These are phyloP conservation scores for Setophaga petechia DNA, from an alignment of 2,113 vertebrate genomes.

Conservation along the genomic window DNA sequence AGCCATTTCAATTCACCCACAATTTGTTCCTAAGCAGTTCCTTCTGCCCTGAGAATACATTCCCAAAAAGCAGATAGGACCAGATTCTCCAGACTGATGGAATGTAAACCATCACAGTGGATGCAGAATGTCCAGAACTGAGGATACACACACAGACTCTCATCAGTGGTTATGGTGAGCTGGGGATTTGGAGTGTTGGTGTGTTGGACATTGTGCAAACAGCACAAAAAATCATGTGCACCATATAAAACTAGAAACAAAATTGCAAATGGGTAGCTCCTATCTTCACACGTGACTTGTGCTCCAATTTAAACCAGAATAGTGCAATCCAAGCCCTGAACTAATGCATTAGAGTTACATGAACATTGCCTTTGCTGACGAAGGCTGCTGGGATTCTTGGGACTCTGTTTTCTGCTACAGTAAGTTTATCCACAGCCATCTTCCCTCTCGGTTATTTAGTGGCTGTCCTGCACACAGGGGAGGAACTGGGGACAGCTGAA, in stretches of 20 bases:
- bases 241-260: neutral
- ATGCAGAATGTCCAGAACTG: fast-evolving
- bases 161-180: neutral
- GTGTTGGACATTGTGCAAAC: neutral
- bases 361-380: neutral
- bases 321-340: neutral
- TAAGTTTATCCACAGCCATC: neutral
- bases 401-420: neutral
- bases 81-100: neutral
- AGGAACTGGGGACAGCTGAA: neutral
- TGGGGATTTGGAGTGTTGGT: neutral
- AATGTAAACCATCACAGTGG: neutral
- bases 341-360: neutral
- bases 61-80: neutral
- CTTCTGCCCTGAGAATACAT: too few relatives aligned
- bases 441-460: neutral
- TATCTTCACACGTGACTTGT: neutral
- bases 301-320: neutral
- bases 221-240: neutral
- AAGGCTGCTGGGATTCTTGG: neutral
- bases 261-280: neutral
- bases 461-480: neutral
- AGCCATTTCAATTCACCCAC: neutral
- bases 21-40: neutral
- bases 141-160: neutral